Evolutionary conservation across 2,888 invertebrate species (phyloP), one percentile per base, ranked within the genome.

Genomic region (Tuberolachnus salignus): DNA sequence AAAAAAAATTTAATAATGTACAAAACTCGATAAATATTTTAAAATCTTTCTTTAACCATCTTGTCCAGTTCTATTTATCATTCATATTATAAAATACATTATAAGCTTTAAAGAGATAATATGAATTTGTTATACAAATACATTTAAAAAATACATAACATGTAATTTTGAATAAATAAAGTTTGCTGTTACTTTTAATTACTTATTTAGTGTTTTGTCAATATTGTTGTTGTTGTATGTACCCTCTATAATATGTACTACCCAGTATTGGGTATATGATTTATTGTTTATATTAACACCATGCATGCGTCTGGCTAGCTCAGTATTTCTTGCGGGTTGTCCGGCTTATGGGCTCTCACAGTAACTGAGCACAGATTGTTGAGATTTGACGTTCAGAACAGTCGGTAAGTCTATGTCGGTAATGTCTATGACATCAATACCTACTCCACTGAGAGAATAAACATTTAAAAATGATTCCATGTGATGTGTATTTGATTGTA

Each of bases 111-210:
- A 19, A 42, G 51, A 14, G 1, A 72, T 72, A 46, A 61, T 49
- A 59, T 61, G 26, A 49, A 21, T 26, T 59, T 14, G 16, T 49
- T 59, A 21, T 57, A 21, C 4, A 34, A 64, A 23, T 74, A 14
- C 14, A 23, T 3, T 64, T 23, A 53, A 64, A 44, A 74, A 53
- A 23, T 44, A 64, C n/a, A 64, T 44, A 64, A 74, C 53, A 42
- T 51, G 21, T 74, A 53, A 53, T 42, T 8, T 74, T 63, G 42
- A 64, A 74, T 74, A 64, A 73, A 73, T 42, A 0, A 73, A 72
- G 49, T 61, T 19, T 23, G 26, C 26, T 61, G 61, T 71, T 71
- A 71, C 59, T 71, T 49, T 59, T 59, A 26, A n/a, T n/a, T n/a
- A 46, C 26, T 13, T 55, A 11, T 59, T 23, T 59, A 44, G n/a